Conservation (phyloP, 2,113 vertebrate species). For the Etheostoma spectabile region DNA sequence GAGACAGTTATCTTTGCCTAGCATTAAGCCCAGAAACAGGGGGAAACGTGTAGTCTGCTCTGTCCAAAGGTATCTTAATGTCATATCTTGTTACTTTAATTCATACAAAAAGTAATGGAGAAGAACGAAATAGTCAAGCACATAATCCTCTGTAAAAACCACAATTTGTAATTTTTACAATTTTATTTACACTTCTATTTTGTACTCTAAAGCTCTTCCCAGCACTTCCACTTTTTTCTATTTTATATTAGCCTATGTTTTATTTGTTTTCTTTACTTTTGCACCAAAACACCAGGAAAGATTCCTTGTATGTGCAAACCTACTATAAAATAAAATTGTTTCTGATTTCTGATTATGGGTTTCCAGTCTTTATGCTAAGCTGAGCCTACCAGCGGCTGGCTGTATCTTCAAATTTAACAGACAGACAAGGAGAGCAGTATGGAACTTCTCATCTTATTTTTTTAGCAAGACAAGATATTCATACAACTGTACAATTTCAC, state of each 20-base stretch:
- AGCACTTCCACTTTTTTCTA: not conserved
- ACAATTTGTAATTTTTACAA: too few relatives aligned
- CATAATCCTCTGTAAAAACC: not conserved
- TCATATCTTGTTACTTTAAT: not conserved
- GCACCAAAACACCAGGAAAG: not conserved
- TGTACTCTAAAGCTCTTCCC: not conserved
- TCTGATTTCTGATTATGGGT: not conserved
- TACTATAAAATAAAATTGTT: not conserved
- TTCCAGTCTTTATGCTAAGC: not conserved
- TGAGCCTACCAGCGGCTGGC: not conserved
- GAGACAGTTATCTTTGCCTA: not conserved
- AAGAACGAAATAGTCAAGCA: not conserved
- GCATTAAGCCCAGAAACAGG: not conserved
- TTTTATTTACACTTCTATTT: not conserved
- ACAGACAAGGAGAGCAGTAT: not conserved
- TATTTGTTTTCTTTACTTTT: not conserved
- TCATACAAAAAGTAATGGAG: not conserved
- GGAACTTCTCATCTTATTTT: constrained; percentile 9
- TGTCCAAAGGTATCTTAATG: not conserved
- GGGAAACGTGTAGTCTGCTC: not conserved
- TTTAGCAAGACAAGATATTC: not conserved
- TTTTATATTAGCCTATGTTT: not conserved
- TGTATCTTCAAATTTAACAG: constrained; percentile 1
- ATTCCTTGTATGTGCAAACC: not conserved
- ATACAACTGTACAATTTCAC: not conserved